Evolutionary conservation across 2,113 vertebrate species (phyloP).

Genomic region (Bubo blakistoni): DNA sequence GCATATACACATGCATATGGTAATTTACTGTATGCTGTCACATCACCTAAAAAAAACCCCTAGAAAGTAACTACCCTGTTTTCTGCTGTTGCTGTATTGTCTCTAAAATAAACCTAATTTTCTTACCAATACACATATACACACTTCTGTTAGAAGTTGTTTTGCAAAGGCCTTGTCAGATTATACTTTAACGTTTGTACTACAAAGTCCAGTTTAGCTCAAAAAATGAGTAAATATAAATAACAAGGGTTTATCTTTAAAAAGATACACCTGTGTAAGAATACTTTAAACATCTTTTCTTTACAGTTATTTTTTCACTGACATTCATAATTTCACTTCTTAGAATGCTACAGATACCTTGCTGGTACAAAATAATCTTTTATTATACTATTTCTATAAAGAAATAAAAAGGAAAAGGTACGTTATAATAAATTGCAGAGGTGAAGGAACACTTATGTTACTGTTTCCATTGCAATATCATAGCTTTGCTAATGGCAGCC

Average conservation of each 20-base stretch:
- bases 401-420: background rate
- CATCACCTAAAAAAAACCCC: background rate
- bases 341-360: background rate
- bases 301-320: background rate
- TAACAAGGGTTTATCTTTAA: background rate
- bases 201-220: background rate
- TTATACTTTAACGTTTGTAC: background rate
- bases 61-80: background rate
- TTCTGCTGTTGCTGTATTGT: background rate
- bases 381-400: background rate
- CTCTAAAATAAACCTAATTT: background rate
- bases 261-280: background rate
- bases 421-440: conserved; percentile 15
- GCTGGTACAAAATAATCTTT: conserved; percentile 18
- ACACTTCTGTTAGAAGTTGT: background rate
- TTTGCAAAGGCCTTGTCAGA: background rate
- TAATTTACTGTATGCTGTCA: background rate
- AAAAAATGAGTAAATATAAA: background rate
- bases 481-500: conserved; percentile 50
- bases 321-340: background rate
- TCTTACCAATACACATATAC: background rate
- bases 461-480: conserved; percentile 45
- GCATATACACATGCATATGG: background rate
- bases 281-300: background rate
- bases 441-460: conserved; percentile 7